These are phyloP conservation scores for Proisotoma minuta DNA, from an alignment of 2,888 invertebrate species.

Conservation along the genomic window DNA sequence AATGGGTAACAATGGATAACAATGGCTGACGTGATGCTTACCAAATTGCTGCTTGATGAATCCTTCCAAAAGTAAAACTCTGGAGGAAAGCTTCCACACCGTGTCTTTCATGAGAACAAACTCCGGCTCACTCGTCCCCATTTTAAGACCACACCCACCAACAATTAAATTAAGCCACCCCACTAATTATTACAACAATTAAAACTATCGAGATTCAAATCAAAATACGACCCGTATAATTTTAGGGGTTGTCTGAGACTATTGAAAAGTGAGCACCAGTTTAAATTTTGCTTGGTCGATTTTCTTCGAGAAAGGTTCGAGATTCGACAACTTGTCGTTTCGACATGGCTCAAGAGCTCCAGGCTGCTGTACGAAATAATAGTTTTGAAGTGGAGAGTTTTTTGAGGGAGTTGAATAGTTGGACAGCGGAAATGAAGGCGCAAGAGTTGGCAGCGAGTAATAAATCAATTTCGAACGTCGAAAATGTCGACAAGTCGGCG, in stretches of 20 bases:
- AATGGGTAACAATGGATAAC: background rate
- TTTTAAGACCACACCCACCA: constrained; percentile 5
- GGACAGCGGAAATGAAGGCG: constrained; percentile 68
- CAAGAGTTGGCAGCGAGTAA: constrained; percentile 55
- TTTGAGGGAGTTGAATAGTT: constrained; percentile 66
- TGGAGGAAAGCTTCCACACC: constrained; percentile 34
- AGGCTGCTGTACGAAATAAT: constrained; percentile 59
- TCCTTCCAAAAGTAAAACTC: constrained; percentile 36
- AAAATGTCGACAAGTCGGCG: too few relatives aligned
- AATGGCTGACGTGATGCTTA: background rate
- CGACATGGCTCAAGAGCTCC: background rate
- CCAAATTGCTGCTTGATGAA: constrained; percentile 28
- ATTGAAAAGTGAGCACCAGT: too few relatives aligned
- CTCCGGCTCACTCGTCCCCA: constrained; percentile 7
- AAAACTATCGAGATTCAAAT: too few relatives aligned
- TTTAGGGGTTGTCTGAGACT: too few relatives aligned
- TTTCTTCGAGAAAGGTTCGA: constrained; percentile 49
- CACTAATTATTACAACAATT: too few relatives aligned
- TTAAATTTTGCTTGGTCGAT: background rate
- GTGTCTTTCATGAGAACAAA: constrained; percentile 28
- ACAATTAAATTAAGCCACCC: too few relatives aligned
- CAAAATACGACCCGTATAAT: too few relatives aligned
- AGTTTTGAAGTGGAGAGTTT: constrained; percentile 65
- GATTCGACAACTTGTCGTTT: too few relatives aligned
- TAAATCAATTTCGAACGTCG: background rate